A percentile compares a stretch with the other conserved stretches of the same genome.
These are phyloP conservation scores for Sinocyclocheilus grahami DNA, from an alignment of 2,113 vertebrate genomes.

Conservation along the genomic window DNA sequence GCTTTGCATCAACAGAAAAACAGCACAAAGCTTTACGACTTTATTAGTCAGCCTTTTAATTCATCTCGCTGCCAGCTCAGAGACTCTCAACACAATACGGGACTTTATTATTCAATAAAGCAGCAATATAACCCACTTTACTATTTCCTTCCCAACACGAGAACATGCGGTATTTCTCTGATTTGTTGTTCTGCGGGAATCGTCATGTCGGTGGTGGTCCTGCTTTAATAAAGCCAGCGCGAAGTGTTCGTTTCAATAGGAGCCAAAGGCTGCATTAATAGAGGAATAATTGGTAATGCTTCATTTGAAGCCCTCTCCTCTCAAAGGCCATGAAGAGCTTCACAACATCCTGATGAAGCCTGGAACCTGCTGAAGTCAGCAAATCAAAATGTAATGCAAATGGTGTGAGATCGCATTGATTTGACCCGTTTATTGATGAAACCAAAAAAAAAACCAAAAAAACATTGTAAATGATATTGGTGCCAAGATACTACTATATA, in stretches of 20 bases:
- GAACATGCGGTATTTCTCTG: slow-evolving; percentile 46
- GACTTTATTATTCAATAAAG: slow-evolving; percentile 63
- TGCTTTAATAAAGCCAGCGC: slow-evolving; percentile 27
- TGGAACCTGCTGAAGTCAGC: slow-evolving; percentile 43
- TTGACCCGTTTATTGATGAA: neutral
- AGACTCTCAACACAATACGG: slow-evolving; percentile 51
- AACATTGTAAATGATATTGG: too few relatives aligned
- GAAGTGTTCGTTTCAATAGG: neutral
- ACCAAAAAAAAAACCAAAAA: too few relatives aligned
- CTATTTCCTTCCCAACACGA: slow-evolving; percentile 61
- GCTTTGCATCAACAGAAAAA: slow-evolving; percentile 60
- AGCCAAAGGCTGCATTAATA: slow-evolving; percentile 46
- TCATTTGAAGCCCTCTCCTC: slow-evolving; percentile 44
- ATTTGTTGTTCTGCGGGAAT: slow-evolving; percentile 39
- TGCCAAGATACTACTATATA: too few relatives aligned
- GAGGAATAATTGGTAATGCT: slow-evolving; percentile 48
- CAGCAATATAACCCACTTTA: slow-evolving; percentile 61
- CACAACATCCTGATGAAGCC: slow-evolving; percentile 38
- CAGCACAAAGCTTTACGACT: slow-evolving; percentile 44
- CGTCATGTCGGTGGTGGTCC: neutral
- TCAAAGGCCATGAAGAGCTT: slow-evolving; percentile 29
- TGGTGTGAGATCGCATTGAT: slow-evolving; percentile 43
- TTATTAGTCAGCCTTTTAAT: slow-evolving; percentile 50
- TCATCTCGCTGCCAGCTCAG: slow-evolving; percentile 52
- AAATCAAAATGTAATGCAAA: slow-evolving; percentile 33